These are phyloP conservation scores for Erebia palarica DNA, from an alignment of 2,888 invertebrate species.

Conservation along the genomic window DNA sequence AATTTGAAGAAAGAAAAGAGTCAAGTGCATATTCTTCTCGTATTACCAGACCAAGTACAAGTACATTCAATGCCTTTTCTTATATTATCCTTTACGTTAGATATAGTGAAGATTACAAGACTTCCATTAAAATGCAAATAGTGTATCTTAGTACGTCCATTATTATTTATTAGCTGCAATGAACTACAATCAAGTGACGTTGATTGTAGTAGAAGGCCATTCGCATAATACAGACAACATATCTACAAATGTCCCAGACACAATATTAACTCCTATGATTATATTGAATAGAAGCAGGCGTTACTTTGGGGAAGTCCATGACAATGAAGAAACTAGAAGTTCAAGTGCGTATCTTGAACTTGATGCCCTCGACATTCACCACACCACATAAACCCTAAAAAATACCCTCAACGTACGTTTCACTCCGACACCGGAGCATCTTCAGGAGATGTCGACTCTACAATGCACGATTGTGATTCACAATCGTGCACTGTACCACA, in stretches of 20 bases:
- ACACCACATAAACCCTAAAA: no score
- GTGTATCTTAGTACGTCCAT: constrained; percentile 33
- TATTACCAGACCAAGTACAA: not conserved
- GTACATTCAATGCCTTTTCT: constrained; percentile 9
- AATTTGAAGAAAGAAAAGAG: not conserved
- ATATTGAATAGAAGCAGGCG: no score
- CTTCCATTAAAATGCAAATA: constrained; percentile 28
- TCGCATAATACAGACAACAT: constrained; percentile 18
- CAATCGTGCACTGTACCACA: no score
- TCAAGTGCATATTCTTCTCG: not conserved
- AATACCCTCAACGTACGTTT: no score
- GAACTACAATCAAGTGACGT: constrained; percentile 44
- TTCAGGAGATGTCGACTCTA: no score
- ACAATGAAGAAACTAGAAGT: no score
- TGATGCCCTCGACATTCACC: no score
- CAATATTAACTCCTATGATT: constrained; percentile 20
- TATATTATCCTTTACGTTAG: constrained; percentile 2
- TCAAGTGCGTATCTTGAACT: no score
- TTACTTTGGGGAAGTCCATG: no score
- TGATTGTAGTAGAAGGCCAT: constrained; percentile 45
- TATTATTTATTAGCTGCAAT: constrained; percentile 41
- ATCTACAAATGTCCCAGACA: constrained; percentile 25
- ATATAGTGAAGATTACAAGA: constrained; percentile 17
- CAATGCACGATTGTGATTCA: no score
- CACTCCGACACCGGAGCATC: no score